A percentile compares a stretch with the other conserved stretches of the same genome.
phyloP scores from a whole-genome alignment of 2,113 vertebrate species.

The Bujurquina vittata region DNA sequence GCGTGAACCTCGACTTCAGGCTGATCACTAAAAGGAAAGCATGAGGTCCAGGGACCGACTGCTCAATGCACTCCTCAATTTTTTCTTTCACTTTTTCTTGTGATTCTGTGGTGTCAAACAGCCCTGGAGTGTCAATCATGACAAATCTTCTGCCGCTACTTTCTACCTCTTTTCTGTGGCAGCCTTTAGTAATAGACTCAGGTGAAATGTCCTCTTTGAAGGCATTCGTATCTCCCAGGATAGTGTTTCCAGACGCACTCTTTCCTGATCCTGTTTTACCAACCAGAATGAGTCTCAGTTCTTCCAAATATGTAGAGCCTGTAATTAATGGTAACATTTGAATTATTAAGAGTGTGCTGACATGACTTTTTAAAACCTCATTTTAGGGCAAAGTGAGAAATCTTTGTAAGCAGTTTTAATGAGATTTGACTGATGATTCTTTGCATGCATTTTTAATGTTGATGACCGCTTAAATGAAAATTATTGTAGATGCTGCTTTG shows the following conservation, averaged over 20 bases:
- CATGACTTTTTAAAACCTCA: too few species aligned
- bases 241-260: conserved; percentile 67
- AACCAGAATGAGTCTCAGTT: conserved; percentile 42
- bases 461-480: too few species aligned
- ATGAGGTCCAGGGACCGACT: conserved; percentile 58
- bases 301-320: rapidly evolving
- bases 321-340: rapidly evolving
- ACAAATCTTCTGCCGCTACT: conserved; percentile 6
- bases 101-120: conserved; percentile 36
- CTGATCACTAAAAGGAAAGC: conserved; percentile 64
- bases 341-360: background rate
- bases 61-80: conserved; percentile 44
- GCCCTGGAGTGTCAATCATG: conserved; percentile 67
- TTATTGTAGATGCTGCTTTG: too few species aligned
- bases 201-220: background rate
- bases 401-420: too few species aligned
- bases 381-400: too few species aligned
- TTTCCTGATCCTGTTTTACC: conserved; percentile 61
- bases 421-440: background rate
- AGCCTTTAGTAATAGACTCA: background rate
- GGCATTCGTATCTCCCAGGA: background rate
- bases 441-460: too few species aligned
- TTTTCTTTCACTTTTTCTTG: background rate
- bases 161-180: background rate
- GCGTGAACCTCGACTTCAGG: conserved; percentile 40